Base-by-base conservation (phyloP, 1,140 invertebrate genomes). In the Heliconius eleuchia region DNA sequence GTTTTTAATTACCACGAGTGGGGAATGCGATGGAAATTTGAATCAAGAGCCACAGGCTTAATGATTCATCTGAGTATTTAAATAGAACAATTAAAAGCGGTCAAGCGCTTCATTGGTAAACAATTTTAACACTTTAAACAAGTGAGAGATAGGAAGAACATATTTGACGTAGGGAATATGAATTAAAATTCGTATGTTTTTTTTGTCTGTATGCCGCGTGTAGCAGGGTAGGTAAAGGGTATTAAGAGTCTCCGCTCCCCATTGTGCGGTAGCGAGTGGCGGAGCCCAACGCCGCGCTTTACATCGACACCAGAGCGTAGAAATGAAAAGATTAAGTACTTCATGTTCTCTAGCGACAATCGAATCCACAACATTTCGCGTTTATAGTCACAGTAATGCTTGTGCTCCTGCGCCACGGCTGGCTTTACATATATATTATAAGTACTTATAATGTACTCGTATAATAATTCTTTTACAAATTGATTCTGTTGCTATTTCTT, bases 21-120 rank as follows among this genome's bases (percentile, higher is more conserved):
- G 82, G 80, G 78, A 82, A 81, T 80, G 82, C 81, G 81, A 84
- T 83, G 80, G 84, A 86, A 86, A 86, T 87, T 85, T 83, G 86
- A 86, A 80, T 87, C 81, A 81, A 83, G 83, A 85, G 85, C 83
- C 83, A 79, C 79, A 84, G 76, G 83, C 80, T 87, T 86, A 86
- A 86, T 87, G 81, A 82, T 81, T 84, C 76, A 82, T 83, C 84
- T 76, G 80, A 82, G 80, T 84, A 84, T 86, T 87, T 87, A 87
- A 88, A 90, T 84, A 83, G 85, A 87, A 89, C 87, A 87, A 88
- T 88, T 86, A 89, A 91, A 87, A 86, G 82, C 82, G 85, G 85
- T 86, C 85, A 89, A 86, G 82, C 83, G 82, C 81, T 86, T 79
- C 71, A 50, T 85, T 77, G 74, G 85, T 85, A 88, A 91, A 88